Base-by-base conservation (phyloP, 2,113 vertebrate species). In the Nibea coibor region DNA sequence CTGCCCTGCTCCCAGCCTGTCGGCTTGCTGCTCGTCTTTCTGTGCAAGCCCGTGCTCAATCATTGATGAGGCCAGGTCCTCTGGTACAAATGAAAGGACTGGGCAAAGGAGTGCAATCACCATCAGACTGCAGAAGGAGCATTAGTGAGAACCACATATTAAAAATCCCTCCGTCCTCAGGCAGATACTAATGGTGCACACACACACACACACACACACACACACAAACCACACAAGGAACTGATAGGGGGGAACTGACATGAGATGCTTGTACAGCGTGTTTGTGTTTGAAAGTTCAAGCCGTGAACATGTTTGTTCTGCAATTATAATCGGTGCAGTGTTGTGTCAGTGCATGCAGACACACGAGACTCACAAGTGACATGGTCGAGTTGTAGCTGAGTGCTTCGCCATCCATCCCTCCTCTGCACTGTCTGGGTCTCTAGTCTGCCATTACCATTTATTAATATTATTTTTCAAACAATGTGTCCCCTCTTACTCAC, bases 21-120 rank as follows among this genome's bases (percentile, higher is more conserved):
- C 79, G 17, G 68, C 61, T 90, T 19, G 12, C 80, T 57, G 59
- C 84, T 77, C 64, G 39, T 88, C 82, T 86, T 56, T 72, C 68
- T 88, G 87, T 63, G 64, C 87, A 53, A 82, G 58, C 76, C 72
- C 15, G 5, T 20, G 62, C 81, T 90, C 76, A 87, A 92, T 93
- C 90, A 90, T 89, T 91, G 81, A 93, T 90, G 89, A 92, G 74
- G 68, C 71, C 51, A n/a, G 77, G 62, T 89, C 73, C 83, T 91
- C 68, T 81, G 83, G 80, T 86, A 84, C 56, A 35, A 85, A 87
- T 82, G 87, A 85, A 88, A 84, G 81, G 76, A 82, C 58, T 14
- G 45, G 70, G 72, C 56, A 84, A 82, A 53, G 66, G 68, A 82
- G 70, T 80, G 82, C 79, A 91, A 88, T 90, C 77, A 78, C 82